Base-by-base conservation (phyloP, 2,888 invertebrate species). In the Meghimatium bilineatum region DNA sequence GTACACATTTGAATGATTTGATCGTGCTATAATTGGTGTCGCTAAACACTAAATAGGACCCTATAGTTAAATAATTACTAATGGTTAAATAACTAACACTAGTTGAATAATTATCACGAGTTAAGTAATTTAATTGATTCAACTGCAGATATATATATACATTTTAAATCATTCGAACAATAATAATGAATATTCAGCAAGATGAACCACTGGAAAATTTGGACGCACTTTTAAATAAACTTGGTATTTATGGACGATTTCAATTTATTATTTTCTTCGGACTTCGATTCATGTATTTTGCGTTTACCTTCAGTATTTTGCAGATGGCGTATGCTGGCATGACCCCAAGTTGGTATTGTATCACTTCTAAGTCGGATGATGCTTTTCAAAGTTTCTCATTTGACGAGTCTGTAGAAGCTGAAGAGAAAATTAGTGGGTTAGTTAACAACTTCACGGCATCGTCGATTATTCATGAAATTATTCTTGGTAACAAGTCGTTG, bases 271-370 rank as follows among this genome's bases (percentile, higher is more conserved):
- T 38, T 29, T 36, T 60, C 6, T 29, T 56, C 20, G 82, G 72
- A 17, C 26, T 82, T 0, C 34, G 34, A 10, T 10, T 66, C 29
- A 29, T 56, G 3, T 72, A 56, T 36, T 49, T 20, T 14, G 34
- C 66, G n/a, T 29, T 67, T 12, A 56, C 44, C 20, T 82, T 76
- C 67, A 67, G 76, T 52, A 49, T 82, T 38, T 23, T 82, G 49
- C 82, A 82, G 1, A 75, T 82, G 67, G 38, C 66, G 0, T 82
- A 49, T 32, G 75, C 76, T 63, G 76, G 76, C 10, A 74, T 82
- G 49, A 75, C 76, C n/a, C 76, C 82, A 44, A 52, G 76, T 32
- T 82, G 69, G 71, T n/a, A 63, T 29, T 82, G 76, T n/a, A 20
- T 38, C 23, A 5, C 36, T 34, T 5, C 60, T 20, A 23, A 10